Evolutionary conservation across 2,113 vertebrate genomes (phyloP).

Genomic region (Ptilorrhoa leucosticta): DNA sequence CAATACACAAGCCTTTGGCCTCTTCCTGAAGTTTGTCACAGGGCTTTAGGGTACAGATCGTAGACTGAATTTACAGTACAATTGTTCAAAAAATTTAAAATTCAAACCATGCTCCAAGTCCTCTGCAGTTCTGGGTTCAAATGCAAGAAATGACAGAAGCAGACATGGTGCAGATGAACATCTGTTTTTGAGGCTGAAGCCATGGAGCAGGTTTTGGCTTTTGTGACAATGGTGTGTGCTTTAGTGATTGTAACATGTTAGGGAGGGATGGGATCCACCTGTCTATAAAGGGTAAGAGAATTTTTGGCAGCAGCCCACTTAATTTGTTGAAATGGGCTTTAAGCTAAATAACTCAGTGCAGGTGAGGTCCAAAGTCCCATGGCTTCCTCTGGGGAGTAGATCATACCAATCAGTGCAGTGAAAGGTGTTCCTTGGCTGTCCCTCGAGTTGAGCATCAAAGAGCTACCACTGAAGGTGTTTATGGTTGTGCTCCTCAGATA

Average conservation of each 20-base stretch:
- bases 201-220: neutral
- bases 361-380: neutral
- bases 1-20: neutral
- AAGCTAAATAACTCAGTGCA: accelerated
- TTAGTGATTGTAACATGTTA: neutral
- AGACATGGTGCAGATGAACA: neutral
- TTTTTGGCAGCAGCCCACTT: neutral
- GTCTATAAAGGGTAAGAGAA: neutral
- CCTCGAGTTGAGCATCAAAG: neutral
- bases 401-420: neutral
- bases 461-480: neutral
- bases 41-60: neutral
- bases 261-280: neutral
- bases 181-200: neutral
- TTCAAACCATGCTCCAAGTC: neutral
- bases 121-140: neutral
- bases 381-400: neutral
- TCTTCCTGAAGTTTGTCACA: neutral
- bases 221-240: neutral
- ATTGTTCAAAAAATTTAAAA: neutral
- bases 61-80: neutral
- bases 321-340: neutral
- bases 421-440: neutral
- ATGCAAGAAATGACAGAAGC: neutral
- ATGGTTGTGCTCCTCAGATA: neutral